A percentile compares a stretch with the other conserved stretches of the same genome.
phyloP scores from a whole-genome alignment of 1,140 invertebrate genomes.

The Anastrepha obliqua region DNA sequence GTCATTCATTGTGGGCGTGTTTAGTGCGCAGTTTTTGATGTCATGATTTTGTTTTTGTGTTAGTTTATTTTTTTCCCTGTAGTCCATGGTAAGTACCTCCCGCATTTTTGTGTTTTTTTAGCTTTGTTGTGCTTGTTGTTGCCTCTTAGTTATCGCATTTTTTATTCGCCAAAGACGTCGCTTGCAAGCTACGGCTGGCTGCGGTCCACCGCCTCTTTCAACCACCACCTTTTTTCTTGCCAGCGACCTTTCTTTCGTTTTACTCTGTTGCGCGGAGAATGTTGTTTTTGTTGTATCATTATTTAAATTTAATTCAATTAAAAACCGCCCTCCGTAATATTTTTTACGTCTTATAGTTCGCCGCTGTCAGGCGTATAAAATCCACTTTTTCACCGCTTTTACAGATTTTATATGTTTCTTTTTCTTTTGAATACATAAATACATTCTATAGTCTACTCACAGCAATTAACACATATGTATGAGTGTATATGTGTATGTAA shows the following conservation, averaged over 20 bases:
- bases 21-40: conserved; percentile 55
- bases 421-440: no score
- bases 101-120: neutral
- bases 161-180: neutral
- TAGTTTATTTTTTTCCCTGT: neutral
- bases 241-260: neutral
- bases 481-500: no score
- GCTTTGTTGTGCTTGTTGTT: conserved; percentile 63
- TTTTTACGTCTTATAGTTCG: no score
- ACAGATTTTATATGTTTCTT: no score
- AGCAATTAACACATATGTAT: no score
- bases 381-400: no score
- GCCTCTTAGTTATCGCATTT: neutral
- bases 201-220: neutral
- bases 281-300: conserved; percentile 58
- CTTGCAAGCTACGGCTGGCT: neutral
- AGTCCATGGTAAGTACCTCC: neutral
- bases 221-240: neutral
- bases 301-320: conserved; percentile 26
- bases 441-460: no score
- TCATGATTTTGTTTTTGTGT: conserved; percentile 17
- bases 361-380: no score
- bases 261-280: neutral
- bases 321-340: neutral
- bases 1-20: conserved; percentile 29